These are phyloP conservation scores for Sebastes trivittatus DNA, from an alignment of 2,797 vertebrate species.

Conservation along the genomic window DNA sequence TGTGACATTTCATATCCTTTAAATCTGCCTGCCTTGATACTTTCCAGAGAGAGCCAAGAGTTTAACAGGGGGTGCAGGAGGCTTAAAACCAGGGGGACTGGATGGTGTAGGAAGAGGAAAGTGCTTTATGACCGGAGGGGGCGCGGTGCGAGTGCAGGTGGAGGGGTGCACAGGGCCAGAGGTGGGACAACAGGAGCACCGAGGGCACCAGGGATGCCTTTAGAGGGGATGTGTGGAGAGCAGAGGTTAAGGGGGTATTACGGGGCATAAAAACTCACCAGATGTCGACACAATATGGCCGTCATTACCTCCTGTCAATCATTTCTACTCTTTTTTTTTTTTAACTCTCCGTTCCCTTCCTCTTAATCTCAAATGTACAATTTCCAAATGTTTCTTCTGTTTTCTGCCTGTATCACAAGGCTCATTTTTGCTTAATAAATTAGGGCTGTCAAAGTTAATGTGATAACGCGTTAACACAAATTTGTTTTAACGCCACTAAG, in stretches of 20 bases:
- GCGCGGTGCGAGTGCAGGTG: constrained; percentile 57
- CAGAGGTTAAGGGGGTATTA: constrained; percentile 71
- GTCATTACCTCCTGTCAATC: constrained; percentile 87
- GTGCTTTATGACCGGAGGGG: constrained; percentile 63
- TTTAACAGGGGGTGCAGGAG: constrained; percentile 50
- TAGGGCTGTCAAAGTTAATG: too few relatives aligned
- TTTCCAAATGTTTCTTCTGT: neutral
- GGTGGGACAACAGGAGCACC: constrained; percentile 59
- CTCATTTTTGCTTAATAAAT: neutral
- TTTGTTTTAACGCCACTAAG: too few relatives aligned
- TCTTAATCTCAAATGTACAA: constrained; percentile 6
- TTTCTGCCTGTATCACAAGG: neutral
- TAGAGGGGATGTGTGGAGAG: constrained; percentile 56
- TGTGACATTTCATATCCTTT: constrained; percentile 62
- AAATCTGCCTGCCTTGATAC: constrained; percentile 56
- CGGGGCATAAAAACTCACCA: constrained; percentile 80
- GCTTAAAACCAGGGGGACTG: constrained; percentile 47
- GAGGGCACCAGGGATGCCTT: constrained; percentile 58
- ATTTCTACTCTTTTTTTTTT: constrained; percentile 42
- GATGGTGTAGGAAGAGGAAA: constrained; percentile 27
- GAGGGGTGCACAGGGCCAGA: constrained; percentile 54
- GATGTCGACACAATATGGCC: constrained; percentile 80
- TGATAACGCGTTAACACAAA: too few relatives aligned
- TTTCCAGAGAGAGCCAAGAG: constrained; percentile 62
- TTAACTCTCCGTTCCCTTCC: neutral